Base-by-base conservation (phyloP, 2,888 invertebrate genomes). In the Clostera curtula region DNA sequence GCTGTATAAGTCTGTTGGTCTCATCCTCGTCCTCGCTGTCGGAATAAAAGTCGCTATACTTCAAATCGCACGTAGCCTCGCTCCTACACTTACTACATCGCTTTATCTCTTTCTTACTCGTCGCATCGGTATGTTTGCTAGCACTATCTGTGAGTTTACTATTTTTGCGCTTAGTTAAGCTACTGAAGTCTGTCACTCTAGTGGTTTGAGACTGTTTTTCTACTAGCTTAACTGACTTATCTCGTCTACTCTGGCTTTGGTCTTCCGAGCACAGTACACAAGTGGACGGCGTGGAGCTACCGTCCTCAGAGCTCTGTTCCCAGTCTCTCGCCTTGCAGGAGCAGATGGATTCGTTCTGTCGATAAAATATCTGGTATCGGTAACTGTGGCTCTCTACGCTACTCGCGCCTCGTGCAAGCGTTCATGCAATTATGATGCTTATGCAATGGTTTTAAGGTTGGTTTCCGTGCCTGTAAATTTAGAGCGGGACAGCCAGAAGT, bases 21-120 rank as follows among this genome's bases (percentile, higher is more conserved):
- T 79, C 77, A 22, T 76, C 79, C 2, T 70, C 72, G 5, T 70
- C 65, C 2, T 73, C 72, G 14, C 57, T 62, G 15, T 76, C 73
- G 2, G 61, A 65, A 24, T 69, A 66, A 40, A 71, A 62, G 40
- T 74, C 70, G 22, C 57, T 63, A 27, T 64, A 69, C 32, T 74
- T 73, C 13, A 67, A 45, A 36, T 72, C 66, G 15, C 60, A 61
- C 0, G 62, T 64, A 3, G 60, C 36, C 6, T 66, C 67, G 20
- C 70, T 66, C 18, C 52, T 57, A 30, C 43, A 46, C 21, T 47
- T 53, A 3, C 37, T 51, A 9, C 43, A 42, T 18, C 49, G 33
- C 12, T 48, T 51, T 9, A 37, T 26, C 6, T 60, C 56, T 24
- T 53, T 56, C 29, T 66, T 71, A 27, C 64, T 68, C 2, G 62